Evolutionary conservation across 37 sponge, comb jelly and placozoan species (phyloP), one percentile per base, ranked within the genome.

Genomic region (Dysidea cf. avara): DNA sequence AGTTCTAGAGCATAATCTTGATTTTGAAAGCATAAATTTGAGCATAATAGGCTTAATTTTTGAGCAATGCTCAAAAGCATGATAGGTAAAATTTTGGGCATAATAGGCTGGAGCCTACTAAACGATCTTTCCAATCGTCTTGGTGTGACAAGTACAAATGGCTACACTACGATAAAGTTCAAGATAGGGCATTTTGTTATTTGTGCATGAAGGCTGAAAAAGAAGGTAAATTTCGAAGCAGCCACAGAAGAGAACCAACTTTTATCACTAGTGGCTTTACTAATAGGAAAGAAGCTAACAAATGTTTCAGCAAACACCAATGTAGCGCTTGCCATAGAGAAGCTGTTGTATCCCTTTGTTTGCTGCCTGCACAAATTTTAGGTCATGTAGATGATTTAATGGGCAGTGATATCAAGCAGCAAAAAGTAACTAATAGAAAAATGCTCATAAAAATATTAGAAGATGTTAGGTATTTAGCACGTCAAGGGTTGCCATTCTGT

Each of bases 261-360:
- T 93, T 88, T 32, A 75, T 82, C 34, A 71, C 39, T 55, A 87
- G 61, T 66, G 89, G 94, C 25, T 88, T 81, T 40, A 58, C 75
- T 2, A 67, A 81, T 52, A 87, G 89, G 87, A 88, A 87, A 71
- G 84, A 92, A 21, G 88, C 82, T 26, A 84, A 85, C 3, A 57
- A 20, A 34, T 69, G 79, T 3, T 93, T 88, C 61, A 84, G 77
- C 56, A 88, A 87, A 66, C 89, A 87, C 43, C 59, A 68, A 56
- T 6, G 59, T 18, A 84, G 78, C 69, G 66, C 79, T 3, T 84
- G 88, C 64, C 94, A 93, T 56, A 39, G 60, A 28, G 89, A 93
- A 60, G 86, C 94, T 34, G 75, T 74, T 9, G 60, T 70, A 28
- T 83, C 61, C 34, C 20, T 82, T 7, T 38, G 80, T 47, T 28